Evolutionary conservation across 2,113 vertebrate genomes (phyloP), one percentile per base, ranked within the genome.

Genomic region (Silurus meridionalis): DNA sequence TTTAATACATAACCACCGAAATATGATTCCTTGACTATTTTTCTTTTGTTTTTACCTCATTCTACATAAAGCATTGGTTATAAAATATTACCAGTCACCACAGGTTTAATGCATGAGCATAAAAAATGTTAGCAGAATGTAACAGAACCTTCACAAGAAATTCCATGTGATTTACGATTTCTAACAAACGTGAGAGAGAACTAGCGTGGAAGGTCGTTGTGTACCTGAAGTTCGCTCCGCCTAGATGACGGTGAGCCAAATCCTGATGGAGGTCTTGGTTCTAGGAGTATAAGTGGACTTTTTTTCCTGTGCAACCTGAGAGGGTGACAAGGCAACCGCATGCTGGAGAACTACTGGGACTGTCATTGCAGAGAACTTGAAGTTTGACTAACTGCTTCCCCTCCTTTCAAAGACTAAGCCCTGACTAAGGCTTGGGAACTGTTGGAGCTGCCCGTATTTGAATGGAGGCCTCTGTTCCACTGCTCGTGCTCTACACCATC

Each of bases 311-410:
- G 90, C 83, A 89, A 91, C 88, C 67, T 77, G 87, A 91, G 85
- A 89, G 85, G 85, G 87, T 87, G 88, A 85, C 78, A 28, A 50
- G 72, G 81, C 53, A 71, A 85, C 89, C 64, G 75, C 85, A 85
- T 82, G 74, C 85, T 72, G 58, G 80, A 77, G 82, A 80, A 78
- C n/a, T 61, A 58, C 57, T 80, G 80, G 72, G 71, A 86, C 87
- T 91, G 89, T 86, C 86, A 90, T 83, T 82, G 55, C 52, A 55
- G 52, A 80, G 84, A 89, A 84, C 83, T 52, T 74, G 63, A 74
- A 86, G 74, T 86, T 88, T 91, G 89, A 92, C 84, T 80, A 92
- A 91, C 88, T 60, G 85, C 86, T 87, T 91, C 86, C 83, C 74
- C 61, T 84, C 66, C 82, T 84, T 86, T 84, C 79, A 87, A 89